phyloP scores from a whole-genome alignment of 2,797 vertebrate genomes.

The Acridotheres tristis region DNA sequence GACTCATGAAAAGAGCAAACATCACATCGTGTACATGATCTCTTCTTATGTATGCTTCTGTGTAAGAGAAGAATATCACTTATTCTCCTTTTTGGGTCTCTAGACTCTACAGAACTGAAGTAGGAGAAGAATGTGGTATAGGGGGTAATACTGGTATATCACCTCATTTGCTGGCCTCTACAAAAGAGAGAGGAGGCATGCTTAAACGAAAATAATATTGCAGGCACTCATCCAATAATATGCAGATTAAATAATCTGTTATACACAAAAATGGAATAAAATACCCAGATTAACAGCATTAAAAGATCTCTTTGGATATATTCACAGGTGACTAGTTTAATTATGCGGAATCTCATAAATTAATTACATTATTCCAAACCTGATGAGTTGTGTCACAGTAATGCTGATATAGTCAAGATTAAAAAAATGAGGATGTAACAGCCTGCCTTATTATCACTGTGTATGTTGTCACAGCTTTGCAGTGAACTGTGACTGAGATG shows the following conservation, averaged over 20 bases:
- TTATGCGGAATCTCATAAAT: conserved; percentile 1
- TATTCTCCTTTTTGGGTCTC: neutral
- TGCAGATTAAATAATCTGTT: neutral
- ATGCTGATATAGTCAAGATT: conserved; percentile 25
- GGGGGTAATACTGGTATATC: neutral
- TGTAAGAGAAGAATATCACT: neutral
- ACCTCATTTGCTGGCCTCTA: neutral
- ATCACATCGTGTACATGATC: neutral
- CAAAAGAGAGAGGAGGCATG: neutral
- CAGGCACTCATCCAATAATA: neutral
- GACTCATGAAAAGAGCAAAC: neutral
- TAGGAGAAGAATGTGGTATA: neutral
- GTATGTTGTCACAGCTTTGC: conserved; percentile 47
- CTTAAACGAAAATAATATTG: neutral
- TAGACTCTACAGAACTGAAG: neutral
- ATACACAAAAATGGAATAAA: neutral
- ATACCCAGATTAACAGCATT: neutral
- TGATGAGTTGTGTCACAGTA: conserved; percentile 44
- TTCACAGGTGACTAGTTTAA: neutral
- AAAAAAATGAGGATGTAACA: conserved; percentile 19
- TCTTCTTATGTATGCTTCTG: neutral
- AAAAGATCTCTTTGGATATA: neutral
- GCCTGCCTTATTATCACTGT: conserved; percentile 58
- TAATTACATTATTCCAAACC: conserved; percentile 33
- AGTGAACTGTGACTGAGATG: conserved; percentile 55